Evolutionary conservation across 2,888 invertebrate genomes (phyloP), one percentile per base, ranked within the genome.

Genomic region (Lasioglossum calceatum): DNA sequence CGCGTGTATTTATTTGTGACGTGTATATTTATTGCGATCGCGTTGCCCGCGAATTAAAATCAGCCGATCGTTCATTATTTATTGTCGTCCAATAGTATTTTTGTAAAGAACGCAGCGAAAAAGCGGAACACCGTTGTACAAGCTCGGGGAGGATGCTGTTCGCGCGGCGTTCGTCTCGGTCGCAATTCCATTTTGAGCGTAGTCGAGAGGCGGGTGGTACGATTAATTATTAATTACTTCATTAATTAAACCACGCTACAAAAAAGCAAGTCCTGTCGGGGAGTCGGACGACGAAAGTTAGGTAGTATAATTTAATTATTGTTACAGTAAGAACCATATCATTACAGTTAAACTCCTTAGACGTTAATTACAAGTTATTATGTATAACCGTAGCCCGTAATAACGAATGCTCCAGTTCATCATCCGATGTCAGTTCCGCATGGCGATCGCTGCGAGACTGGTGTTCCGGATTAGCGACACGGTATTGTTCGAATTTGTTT

Each of bases 301-400:
- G 90, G 36, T 90, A 90, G 87, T 82, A 84, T 94, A 92, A 93
- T 93, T 93, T 93, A 92, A 92, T 94, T 93, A 92, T 92, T 88
- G 90, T 93, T 93, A 92, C 87, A 90, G 90, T 90, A 91, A 91
- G 91, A 93, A 93, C 89, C 94, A 94, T 94, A 94, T 94, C 94
- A 94, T 93, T 94, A 93, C 87, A 76, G 80, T 93, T 92, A 93
- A 67, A 91, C 85, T 89, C 84, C 91, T 91, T 91, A 93, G 92
- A 84, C 89, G 89, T 93, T 93, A 92, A 94, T 92, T 91, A 82
- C 64, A 87, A 78, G 80, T 75, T 90, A 92, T 92, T 91, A 91
- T 85, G 91, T 89, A 86, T 93, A 92, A 87, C 85, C 88, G 87
- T 90, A 92, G 87, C 77, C 70, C 79, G 82, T 90, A 87, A 91